phyloP scores from a whole-genome alignment of 2,113 vertebrate species.

The Antigone vipio region DNA sequence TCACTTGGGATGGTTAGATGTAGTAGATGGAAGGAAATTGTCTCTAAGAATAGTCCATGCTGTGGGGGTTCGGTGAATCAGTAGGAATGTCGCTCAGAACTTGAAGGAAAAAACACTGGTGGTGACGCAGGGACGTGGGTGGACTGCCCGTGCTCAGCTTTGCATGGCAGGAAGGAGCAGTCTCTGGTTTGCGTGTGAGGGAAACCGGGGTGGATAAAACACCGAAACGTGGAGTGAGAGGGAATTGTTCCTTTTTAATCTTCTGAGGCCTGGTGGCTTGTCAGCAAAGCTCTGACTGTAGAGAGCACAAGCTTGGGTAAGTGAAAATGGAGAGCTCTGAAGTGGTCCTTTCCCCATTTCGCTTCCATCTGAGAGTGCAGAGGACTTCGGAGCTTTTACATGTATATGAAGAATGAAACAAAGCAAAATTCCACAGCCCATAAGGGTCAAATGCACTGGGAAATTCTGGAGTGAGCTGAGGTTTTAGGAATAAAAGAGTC shows the following conservation, averaged over 20 bases:
- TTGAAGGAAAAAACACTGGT: neutral
- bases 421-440: accelerated
- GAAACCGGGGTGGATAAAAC: neutral
- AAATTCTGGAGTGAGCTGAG: neutral
- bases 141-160: accelerated
- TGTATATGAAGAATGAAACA: neutral
- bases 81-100: neutral
- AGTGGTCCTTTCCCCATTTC: accelerated
- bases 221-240: accelerated
- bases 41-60: neutral
- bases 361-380: accelerated
- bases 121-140: neutral
- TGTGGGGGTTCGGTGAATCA: neutral
- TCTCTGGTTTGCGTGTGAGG: accelerated
- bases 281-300: neutral
- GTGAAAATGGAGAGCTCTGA: neutral
- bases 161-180: neutral
- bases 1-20: neutral
- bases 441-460: neutral
- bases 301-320: neutral
- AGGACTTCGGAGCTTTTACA: neutral
- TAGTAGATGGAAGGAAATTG: neutral
- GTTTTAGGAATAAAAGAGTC: neutral
- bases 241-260: neutral
- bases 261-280: neutral